Conservation (phyloP, 2,888 invertebrate species). For the Mylabris sibirica region DNA sequence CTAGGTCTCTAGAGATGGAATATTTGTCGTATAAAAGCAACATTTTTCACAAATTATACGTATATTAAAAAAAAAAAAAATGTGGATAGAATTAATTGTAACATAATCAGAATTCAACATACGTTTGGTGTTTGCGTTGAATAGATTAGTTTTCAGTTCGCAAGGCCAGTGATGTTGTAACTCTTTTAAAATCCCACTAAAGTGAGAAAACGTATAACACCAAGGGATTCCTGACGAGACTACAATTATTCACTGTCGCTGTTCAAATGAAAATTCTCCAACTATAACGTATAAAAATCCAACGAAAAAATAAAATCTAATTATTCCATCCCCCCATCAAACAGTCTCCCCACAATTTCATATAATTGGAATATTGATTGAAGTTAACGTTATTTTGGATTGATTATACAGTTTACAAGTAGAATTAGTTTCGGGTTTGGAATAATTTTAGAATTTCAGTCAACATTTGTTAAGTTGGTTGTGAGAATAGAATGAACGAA, state of each 20-base stretch:
- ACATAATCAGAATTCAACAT: slow-evolving; percentile 9
- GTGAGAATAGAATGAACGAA: not conserved
- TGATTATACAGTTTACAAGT: not conserved
- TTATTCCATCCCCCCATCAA: slow-evolving; percentile 6
- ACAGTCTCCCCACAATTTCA: not conserved
- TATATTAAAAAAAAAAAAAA: too few species aligned
- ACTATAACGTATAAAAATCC: not conserved
- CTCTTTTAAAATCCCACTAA: slow-evolving; percentile 45
- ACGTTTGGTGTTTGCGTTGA: slow-evolving; percentile 25
- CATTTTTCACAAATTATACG: too few species aligned
- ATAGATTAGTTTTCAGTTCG: slow-evolving; percentile 33
- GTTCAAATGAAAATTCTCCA: slow-evolving; percentile 4
- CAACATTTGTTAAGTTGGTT: not conserved
- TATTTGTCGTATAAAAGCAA: too few species aligned
- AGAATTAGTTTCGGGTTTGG: not conserved
- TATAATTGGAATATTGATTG: not conserved
- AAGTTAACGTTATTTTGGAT: not conserved
- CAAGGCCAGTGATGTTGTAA: slow-evolving; percentile 41
- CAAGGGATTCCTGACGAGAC: slow-evolving; percentile 51
- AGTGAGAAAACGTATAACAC: slow-evolving; percentile 51
- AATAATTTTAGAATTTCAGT: not conserved
- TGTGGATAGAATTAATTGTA: not conserved
- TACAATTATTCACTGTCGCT: slow-evolving; percentile 56
- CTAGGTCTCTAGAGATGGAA: not conserved
- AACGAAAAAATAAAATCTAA: not conserved